These are phyloP conservation scores for Drosophila fuyamai DNA, from an alignment of 1,140 invertebrate genomes.

Conservation along the genomic window DNA sequence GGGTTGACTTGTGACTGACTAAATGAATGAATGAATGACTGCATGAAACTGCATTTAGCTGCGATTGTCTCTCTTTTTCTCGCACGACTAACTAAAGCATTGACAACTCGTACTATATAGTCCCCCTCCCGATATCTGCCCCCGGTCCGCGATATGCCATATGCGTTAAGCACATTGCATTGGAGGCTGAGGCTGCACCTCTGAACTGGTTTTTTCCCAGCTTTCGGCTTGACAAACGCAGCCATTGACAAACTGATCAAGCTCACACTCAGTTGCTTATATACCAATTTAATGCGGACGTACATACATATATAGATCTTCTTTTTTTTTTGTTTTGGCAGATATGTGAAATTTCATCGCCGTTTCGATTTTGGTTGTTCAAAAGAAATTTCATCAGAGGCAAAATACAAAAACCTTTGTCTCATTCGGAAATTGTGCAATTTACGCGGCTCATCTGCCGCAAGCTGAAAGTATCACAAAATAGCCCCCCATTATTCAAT, in stretches of 20 bases:
- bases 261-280: conserved; percentile 7
- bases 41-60: conserved; percentile 75
- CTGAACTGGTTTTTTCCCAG: conserved; percentile 53
- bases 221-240: conserved; percentile 45
- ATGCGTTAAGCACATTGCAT: conserved; percentile 64
- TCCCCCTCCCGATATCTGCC: conserved; percentile 4
- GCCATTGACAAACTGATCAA: conserved; percentile 43
- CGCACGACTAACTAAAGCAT: conserved; percentile 78
- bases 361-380: conserved; percentile 20
- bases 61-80: conserved; percentile 40
- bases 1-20: conserved; percentile 84
- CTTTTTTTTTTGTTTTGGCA: conserved; percentile 37
- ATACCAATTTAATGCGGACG: conserved; percentile 11
- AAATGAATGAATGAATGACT: conserved; percentile 82
- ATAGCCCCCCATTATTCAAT: conserved; percentile 53
- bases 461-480: conserved; percentile 30
- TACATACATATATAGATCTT: conserved; percentile 17
- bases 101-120: conserved; percentile 75
- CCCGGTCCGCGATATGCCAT: conserved; percentile 33
- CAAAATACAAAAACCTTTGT: conserved; percentile 34
- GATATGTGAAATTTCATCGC: conserved; percentile 48
- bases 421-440: conserved; percentile 52
- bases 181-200: conserved; percentile 48
- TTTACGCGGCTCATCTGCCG: conserved; percentile 34
- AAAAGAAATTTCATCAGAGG: conserved; percentile 49